Evolutionary conservation across 2,797 vertebrate species (phyloP), one percentile per base, ranked within the genome.

Genomic region (Alosa sapidissima): DNA sequence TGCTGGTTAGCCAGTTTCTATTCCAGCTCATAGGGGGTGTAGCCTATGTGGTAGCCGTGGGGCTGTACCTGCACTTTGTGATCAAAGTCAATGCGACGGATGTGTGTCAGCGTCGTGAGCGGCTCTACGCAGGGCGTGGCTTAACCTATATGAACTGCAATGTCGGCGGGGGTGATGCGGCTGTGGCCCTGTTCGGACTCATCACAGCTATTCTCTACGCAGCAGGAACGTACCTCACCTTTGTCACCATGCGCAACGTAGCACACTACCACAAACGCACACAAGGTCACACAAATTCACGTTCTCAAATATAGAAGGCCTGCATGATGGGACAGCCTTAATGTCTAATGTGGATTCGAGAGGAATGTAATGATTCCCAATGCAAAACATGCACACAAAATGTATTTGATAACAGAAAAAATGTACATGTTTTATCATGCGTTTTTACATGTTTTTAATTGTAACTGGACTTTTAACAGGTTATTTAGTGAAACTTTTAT

Each of bases 71-170:
- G 83, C 94, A 98, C 72, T 96, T 95, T 0, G 92, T 99, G 86
- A 94, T 93, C 81, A 48, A 54, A 47, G 95, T 99, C 83, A 99
- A 99, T 47, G 48, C 96, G 81, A 98, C 97, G 0, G 97, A 99
- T 0, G 92, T 96, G 33, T 99, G 98, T 88, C 47, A 81, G 89
- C 83, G 9, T 58, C 96, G 98, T 0, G 96, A 96, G 91, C 92
- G 95, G 72, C 89, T 99, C 54, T 99, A 99, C 0, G 93, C 94
- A 0, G 92, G 96, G 5, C 95, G 90, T 0, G 98, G 98, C 52
- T 97, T 97, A 86, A 98, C 97, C 78, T 98, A 97, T 94, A 98
- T 98, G 97, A 97, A 92, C 94, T 99, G 98, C 0, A 89, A 91
- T 0, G 95, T 99, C 41, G 91, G 96, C 21, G 98, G 98, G 0